Conservation (phyloP, 2,888 invertebrate species). For the Macrosoma leucophasiata region DNA sequence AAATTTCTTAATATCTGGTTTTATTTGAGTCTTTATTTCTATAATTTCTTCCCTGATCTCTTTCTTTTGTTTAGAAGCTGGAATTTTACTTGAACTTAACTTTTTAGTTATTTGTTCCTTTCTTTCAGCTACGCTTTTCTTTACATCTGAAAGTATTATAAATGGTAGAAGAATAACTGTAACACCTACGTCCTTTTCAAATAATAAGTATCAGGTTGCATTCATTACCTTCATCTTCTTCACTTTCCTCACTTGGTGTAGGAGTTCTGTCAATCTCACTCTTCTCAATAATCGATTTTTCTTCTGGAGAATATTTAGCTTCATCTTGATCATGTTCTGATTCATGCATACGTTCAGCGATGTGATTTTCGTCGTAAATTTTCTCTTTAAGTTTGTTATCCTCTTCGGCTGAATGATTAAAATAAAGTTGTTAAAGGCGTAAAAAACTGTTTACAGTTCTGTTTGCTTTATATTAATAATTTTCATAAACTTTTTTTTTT, state of each 20-base stretch:
- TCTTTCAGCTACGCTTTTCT: constrained; percentile 84
- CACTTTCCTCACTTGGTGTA: constrained; percentile 71
- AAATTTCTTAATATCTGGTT: constrained; percentile 71
- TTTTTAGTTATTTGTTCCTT: constrained; percentile 85
- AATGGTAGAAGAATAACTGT: background rate
- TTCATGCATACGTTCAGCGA: constrained; percentile 51
- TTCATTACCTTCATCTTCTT: constrained; percentile 67
- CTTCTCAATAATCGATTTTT: constrained; percentile 82
- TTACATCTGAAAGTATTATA: no score
- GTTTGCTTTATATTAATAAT: background rate
- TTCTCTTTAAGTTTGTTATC: constrained; percentile 69
- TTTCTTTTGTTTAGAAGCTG: constrained; percentile 83
- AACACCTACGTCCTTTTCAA: no score
- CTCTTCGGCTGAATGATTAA: constrained; percentile 50
- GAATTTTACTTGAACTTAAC: constrained; percentile 81
- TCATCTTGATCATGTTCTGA: constrained; percentile 76
- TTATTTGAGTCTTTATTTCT: constrained; percentile 81
- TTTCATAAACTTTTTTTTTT: no score
- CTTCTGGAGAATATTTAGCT: constrained; percentile 87
- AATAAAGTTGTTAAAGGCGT: background rate
- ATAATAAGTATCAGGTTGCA: background rate
- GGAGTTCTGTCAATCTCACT: constrained; percentile 75
- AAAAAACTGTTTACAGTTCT: background rate
- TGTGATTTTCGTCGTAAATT: constrained; percentile 52
- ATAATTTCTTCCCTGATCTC: constrained; percentile 84